phyloP scores from a whole-genome alignment of 2,888 invertebrate species.

The Ormia ochracea region DNA sequence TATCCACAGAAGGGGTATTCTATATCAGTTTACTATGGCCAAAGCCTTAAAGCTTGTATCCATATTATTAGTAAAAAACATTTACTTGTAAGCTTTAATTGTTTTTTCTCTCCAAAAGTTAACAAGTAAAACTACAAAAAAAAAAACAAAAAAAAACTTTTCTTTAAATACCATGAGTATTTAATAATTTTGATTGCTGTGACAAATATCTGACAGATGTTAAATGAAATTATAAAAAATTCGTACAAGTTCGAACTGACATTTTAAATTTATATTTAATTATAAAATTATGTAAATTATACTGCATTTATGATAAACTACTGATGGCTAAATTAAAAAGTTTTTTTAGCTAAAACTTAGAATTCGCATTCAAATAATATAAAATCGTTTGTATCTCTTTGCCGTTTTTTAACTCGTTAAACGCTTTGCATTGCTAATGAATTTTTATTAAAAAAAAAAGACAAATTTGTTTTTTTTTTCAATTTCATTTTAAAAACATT shows the following conservation, averaged over 20 bases:
- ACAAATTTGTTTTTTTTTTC: too few relatives aligned
- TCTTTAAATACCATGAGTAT: not conserved
- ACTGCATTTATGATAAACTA: not conserved
- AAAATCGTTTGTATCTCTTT: not conserved
- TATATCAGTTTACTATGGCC: too few relatives aligned
- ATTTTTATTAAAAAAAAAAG: not conserved
- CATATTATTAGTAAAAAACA: too few relatives aligned
- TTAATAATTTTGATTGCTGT: not conserved
- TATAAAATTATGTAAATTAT: slow-evolving; percentile 8
- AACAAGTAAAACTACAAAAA: too few relatives aligned
- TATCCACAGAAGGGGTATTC: too few relatives aligned
- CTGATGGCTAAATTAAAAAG: not conserved
- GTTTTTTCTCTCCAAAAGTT: too few relatives aligned
- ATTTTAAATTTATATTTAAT: slow-evolving; percentile 2
- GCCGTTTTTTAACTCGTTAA: not conserved
- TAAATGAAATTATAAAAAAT: slow-evolving; percentile 7
- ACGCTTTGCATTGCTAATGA: slow-evolving; percentile 32
- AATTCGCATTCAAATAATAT: slow-evolving; percentile 4
- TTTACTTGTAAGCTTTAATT: too few relatives aligned
- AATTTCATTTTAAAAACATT: not conserved
- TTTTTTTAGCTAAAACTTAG: not conserved
- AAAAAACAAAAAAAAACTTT: too few relatives aligned
- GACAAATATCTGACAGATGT: not conserved
- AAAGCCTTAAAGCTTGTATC: too few relatives aligned
- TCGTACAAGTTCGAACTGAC: not conserved